These are phyloP conservation scores for Hecatera dysodea DNA, from an alignment of 2,888 invertebrate genomes.

Conservation along the genomic window DNA sequence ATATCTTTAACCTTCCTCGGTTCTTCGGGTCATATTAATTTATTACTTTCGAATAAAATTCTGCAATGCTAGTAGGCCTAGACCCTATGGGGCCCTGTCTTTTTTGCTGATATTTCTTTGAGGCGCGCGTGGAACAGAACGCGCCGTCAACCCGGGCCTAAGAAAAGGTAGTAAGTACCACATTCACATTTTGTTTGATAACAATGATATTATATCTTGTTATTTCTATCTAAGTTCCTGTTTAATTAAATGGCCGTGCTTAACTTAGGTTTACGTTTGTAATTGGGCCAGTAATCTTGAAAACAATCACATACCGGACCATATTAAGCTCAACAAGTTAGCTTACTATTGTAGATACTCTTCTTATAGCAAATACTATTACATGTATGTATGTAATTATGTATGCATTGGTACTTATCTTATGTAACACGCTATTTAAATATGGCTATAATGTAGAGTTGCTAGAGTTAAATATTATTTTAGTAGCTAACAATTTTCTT, in stretches of 20 bases:
- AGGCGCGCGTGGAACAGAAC: no score
- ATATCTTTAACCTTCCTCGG: no score
- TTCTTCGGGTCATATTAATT: no score
- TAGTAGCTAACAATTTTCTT: not conserved
- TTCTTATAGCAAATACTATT: conserved; percentile 13
- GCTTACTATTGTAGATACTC: conserved; percentile 13
- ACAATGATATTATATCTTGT: conserved; percentile 9
- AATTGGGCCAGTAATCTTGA: conserved; percentile 46
- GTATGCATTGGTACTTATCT: not conserved
- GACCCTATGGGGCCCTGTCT: no score
- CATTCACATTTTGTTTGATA: not conserved
- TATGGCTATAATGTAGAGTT: not conserved
- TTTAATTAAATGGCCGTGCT: conserved; percentile 41
- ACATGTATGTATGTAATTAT: no score
- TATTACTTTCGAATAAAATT: no score
- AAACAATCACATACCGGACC: conserved; percentile 56
- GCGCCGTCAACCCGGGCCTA: no score
- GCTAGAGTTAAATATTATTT: not conserved
- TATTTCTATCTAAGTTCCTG: conserved; percentile 13
- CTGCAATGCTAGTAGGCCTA: no score
- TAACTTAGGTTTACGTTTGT: conserved; percentile 13
- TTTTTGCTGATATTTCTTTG: no score
- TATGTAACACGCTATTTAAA: not conserved
- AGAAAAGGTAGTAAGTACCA: no score
- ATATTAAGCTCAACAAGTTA: conserved; percentile 45